Evolutionary conservation across 2,797 vertebrate genomes (phyloP), one percentile per base, ranked within the genome.

Genomic region (Loris lydekkerianus): DNA sequence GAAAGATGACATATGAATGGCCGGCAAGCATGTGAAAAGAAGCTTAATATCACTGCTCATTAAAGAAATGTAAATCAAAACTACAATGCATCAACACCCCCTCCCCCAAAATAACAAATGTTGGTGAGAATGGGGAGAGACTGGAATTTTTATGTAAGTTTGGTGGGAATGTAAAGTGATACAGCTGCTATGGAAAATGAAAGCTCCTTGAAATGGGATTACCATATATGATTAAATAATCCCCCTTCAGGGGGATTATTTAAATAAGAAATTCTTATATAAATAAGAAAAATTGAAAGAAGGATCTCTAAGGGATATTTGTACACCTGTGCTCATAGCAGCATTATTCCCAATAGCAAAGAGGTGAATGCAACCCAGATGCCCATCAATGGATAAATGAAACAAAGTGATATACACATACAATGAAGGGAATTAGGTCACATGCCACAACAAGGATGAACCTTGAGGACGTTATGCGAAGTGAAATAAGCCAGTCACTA

Each of bases 1-100:
- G 15, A 75, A 83, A 70, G 21, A 65, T 23, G 43, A 56, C 58
- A 53, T 10, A 67, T 11, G 63, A 77, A 65, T 20, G 61, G 63
- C 49, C 75, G 70, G 58, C 1, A 49, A 49, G 11, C 65, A 76
- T 43, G 37, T 1, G 37, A 56, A 80, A 93, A 82, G 43, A 34
- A 56, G 37, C 46, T 46, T 34, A 86, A 9, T 3, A 31, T 53
- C 78, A 78, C 1, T 34, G 58, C 27, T n/a, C 15, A 58, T 29
- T 53, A 92, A 67, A 88, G 69, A 91, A 85, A 92, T 49, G 70
- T 37, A 95, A 94, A 86, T 78, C 10, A 60, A 89, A 94, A 53
- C 20, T 37, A 60, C 13, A 82, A 56, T 49, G 49, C 78, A 23
- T 27, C 40, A 49, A 76, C 49, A 67, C 65, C 17, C 63, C 7